Conservation (phyloP, 2,797 vertebrate species). For the Chaunax sp. region DNA sequence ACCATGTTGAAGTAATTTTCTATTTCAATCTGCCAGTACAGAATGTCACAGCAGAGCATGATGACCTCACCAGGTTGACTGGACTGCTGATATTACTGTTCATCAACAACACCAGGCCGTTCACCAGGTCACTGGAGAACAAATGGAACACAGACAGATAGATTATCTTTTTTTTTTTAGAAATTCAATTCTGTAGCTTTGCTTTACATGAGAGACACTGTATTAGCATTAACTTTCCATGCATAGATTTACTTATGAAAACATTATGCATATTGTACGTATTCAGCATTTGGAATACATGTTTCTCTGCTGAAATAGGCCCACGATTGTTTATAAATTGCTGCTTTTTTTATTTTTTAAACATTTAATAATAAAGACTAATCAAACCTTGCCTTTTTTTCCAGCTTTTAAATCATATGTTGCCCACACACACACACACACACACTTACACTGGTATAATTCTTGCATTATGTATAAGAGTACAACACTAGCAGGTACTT, state of each 20-base stretch:
- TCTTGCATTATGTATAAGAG: neutral
- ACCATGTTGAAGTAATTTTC: neutral
- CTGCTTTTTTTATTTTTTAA: too few relatives aligned
- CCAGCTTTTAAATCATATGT: neutral
- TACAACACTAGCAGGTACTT: neutral
- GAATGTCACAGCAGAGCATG: rapidly evolving
- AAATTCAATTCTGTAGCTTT: neutral
- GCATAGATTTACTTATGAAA: neutral
- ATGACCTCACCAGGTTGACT: conserved; percentile 93
- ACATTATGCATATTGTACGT: too few relatives aligned
- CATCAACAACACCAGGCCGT: conserved; percentile 96
- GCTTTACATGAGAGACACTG: neutral
- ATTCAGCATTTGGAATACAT: too few relatives aligned
- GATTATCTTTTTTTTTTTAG: neutral
- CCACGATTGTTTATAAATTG: too few relatives aligned
- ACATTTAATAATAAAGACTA: neutral
- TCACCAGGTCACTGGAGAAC: conserved; percentile 92
- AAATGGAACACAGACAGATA: conserved; percentile 7
- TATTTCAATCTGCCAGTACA: conserved; percentile 5
- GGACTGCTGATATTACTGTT: conserved; percentile 99
- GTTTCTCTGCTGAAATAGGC: too few relatives aligned
- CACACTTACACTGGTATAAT: neutral
- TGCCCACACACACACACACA: neutral
- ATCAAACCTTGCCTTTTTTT: neutral
- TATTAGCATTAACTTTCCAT: neutral